Base-by-base conservation (phyloP, 2,888 invertebrate species). In the Prostheceraeus crozeri region DNA sequence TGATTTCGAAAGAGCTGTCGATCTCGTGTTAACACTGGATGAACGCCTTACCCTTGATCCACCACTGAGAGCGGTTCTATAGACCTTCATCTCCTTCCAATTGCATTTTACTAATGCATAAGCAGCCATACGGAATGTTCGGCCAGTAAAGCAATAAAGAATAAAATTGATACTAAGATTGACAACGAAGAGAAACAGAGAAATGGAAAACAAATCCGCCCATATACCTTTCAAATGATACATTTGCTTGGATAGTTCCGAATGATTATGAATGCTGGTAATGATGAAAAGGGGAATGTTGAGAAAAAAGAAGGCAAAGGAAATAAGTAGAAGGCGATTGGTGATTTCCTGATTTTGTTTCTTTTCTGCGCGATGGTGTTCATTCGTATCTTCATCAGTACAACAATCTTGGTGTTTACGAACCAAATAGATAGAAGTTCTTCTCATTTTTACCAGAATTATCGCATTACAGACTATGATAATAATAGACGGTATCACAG, bases 141-240 rank as follows among this genome's bases (percentile, higher is more conserved):
- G 14, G 10, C 59, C 59, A 3, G 59, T 60, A 23, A 58, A 60
- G 30, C 59, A 58, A 35, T 58, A 58, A 30, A 58, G 16, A 27
- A 58, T 27, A 35, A 58, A 58, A 35, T 58, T 58, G n/a, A 31
- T 28, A 11, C 27, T 30, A 19, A 58, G 14, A 35, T 58, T 58
- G 58, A 30, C 16, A n/a, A 58, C 27, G 57, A 59, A 58, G 10
- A 58, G 8, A 19, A 59, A 21, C 19, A 58, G 30, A 16, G 59
- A 28, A 1, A 58, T n/a, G 10, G 57, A 25, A 25, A 57, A 58
- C 60, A 57, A 11, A 21, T 58, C 27, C 21, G 59, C 59, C 14
- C 27, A 30, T 2, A 57, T 16, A 10, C 59, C 59, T 2, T 23
- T 3, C 4, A 19, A 19, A 19, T 36, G 36, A 16, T 36, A 16